phyloP scores from a whole-genome alignment of 64 coral and sea anemone species.

The Pocillopora damicornis region DNA sequence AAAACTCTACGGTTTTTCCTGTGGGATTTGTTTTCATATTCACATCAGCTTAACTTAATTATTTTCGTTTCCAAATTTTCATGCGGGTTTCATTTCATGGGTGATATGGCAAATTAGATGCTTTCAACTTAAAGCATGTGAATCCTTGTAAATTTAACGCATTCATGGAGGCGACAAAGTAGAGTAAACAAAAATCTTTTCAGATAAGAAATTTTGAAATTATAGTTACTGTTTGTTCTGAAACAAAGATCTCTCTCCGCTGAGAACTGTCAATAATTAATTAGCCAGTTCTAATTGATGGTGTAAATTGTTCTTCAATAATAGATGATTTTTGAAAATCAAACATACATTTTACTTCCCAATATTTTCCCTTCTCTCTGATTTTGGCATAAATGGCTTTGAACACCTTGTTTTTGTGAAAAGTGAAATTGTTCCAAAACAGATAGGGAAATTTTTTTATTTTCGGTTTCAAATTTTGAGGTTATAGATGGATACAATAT shows the following conservation, averaged over 20 bases:
- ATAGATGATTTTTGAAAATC: neutral
- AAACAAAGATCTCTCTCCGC: neutral
- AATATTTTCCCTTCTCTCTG: neutral
- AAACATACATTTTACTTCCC: neutral
- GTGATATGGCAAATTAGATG: neutral
- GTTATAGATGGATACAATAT: too few relatives aligned
- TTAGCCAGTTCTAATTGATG: constrained; percentile 24
- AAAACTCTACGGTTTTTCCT: neutral
- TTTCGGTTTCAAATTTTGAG: too few relatives aligned
- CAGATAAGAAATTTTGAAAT: neutral
- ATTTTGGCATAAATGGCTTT: neutral
- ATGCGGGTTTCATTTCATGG: neutral
- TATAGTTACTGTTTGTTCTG: neutral
- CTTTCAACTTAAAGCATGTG: neutral
- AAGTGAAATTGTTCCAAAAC: neutral
- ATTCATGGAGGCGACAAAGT: neutral
- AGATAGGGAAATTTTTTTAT: too few relatives aligned
- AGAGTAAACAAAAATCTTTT: neutral
- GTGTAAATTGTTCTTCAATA: constrained; percentile 23
- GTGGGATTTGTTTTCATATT: neutral
- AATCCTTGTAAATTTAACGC: neutral
- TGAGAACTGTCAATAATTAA: constrained; percentile 17
- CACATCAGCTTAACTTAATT: neutral
- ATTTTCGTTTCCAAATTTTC: neutral
- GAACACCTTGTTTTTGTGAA: neutral